Base-by-base conservation (phyloP, 1,140 invertebrate genomes). In the Protaetia brevitarsis region DNA sequence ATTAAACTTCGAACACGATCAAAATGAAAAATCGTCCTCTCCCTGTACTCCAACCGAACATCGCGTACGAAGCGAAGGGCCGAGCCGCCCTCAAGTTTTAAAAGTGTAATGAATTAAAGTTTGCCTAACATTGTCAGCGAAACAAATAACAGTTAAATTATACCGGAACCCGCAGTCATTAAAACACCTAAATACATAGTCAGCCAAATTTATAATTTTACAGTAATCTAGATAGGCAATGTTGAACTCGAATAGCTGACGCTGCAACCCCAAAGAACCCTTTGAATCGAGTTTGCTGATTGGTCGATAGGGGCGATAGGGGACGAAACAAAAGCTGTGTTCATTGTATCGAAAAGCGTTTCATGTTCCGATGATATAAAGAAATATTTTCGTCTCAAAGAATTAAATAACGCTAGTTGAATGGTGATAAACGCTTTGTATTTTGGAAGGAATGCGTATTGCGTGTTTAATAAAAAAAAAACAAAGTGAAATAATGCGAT, bases 121-220 rank as follows among this genome's bases (percentile, higher is more conserved):
- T 62, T 62, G 21, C n/a, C 21, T 62, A 62, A 34, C 60, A 23
- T 62, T 36, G 60, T 62, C 60, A 62, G 60, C 60, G 60, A 62
- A 62, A 62, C 60, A 62, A 62, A 62, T 62, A 34, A 36, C 60
- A 31, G 31, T 62, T 34, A 36, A 36, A 62, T 62, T 31, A 36
- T 36, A 36, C 60, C 6, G 27, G 21, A 62, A 62, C 29, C 60
- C 29, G 31, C 30, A 31, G 60, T 29, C 60, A 62, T 62, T 62
- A 62, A 62, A 65, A 65, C 59, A 68, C 56, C 63, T 61, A 68
- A 63, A 61, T 64, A 65, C 61, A 62, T 66, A 70, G 61, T 69
- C 66, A 67, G 66, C 69, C 69, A 67, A 70, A 70, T 70, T 70
- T 70, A 70, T 70, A 70, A 70, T 68, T 70, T 68, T 64, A 36